Conservation (phyloP, 2,888 invertebrate genomes). For the Eutolmus rufibarbis region DNA sequence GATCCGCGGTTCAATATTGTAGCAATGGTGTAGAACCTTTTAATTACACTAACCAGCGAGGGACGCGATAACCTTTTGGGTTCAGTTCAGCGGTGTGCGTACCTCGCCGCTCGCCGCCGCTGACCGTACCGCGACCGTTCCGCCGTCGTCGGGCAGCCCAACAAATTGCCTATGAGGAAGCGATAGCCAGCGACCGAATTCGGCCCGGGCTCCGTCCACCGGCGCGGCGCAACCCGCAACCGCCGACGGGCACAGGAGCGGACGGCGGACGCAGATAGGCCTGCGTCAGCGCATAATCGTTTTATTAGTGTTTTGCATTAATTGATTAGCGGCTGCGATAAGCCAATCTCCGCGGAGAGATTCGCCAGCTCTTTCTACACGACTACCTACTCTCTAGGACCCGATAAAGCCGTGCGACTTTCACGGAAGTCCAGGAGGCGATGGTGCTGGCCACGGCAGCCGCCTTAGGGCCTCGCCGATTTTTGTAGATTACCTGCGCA, state of each 20-base stretch:
- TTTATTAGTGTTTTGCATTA: slow-evolving; percentile 49
- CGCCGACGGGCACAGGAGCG: background rate
- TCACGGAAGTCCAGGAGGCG: slow-evolving; percentile 22
- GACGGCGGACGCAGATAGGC: slow-evolving; percentile 42
- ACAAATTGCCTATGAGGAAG: slow-evolving; percentile 42
- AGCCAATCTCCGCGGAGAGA: slow-evolving; percentile 42
- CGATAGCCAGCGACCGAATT: slow-evolving; percentile 39
- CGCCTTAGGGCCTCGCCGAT: background rate
- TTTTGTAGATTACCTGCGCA: background rate
- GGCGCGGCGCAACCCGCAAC: background rate
- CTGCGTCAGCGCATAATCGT: slow-evolving; percentile 47
- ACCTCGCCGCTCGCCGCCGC: background rate
- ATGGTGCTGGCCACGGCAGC: background rate
- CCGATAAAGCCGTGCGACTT: slow-evolving; percentile 15
- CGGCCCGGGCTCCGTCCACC: background rate
- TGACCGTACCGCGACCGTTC: background rate
- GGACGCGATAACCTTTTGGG: slow-evolving; percentile 43
- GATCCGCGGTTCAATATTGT: slow-evolving; percentile 29
- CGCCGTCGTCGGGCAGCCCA: background rate
- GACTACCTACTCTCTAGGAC: slow-evolving; percentile 45
- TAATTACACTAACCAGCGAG: slow-evolving; percentile 45
- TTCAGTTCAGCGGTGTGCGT: slow-evolving; percentile 3
- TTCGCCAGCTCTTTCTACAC: slow-evolving; percentile 42
- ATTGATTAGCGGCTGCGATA: slow-evolving; percentile 46
- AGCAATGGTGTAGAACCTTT: slow-evolving; percentile 47